Percentiles rank a stretch among this genome's conserved stretches.
phyloP scores from a whole-genome alignment of 1,140 invertebrate species.

The Zophobas morio region DNA sequence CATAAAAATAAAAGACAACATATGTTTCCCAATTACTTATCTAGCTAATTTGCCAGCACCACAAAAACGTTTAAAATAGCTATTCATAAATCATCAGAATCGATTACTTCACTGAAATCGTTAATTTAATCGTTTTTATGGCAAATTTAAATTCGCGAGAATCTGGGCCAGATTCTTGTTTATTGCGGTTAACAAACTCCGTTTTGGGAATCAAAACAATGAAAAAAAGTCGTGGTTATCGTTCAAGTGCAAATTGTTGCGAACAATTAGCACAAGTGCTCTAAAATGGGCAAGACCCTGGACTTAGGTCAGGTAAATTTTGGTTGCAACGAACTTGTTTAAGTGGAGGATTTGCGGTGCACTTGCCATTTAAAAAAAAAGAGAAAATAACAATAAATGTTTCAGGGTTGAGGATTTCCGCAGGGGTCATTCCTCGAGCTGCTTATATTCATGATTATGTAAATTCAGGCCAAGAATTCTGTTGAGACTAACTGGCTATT shows the following conservation, averaged over 20 bases:
- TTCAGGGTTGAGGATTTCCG: not conserved
- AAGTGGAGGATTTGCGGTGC: not conserved
- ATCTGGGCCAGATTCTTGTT: conserved; percentile 10
- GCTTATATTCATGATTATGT: conserved; percentile 1
- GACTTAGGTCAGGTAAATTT: not conserved
- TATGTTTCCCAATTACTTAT: conserved; percentile 25
- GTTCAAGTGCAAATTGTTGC: not conserved
- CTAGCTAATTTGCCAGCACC: conserved; percentile 8
- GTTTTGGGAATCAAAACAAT: conserved; percentile 26
- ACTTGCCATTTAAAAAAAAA: not conserved
- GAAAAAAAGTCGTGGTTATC: conserved; percentile 14
- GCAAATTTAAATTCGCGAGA: conserved; percentile 21
- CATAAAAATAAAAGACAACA: conserved; percentile 16
- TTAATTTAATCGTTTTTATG: conserved; percentile 34
- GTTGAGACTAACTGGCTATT: not conserved
- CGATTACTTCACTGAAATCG: conserved; percentile 1
- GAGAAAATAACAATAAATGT: not conserved
- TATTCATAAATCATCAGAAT: conserved; percentile 13
- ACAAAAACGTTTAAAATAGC: not conserved
- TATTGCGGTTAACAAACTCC: conserved; percentile 1
- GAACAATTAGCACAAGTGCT: not conserved
- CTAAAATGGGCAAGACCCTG: not conserved
- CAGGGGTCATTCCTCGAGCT: not conserved
- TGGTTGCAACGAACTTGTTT: not conserved
- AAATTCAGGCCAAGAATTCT: not conserved